phyloP scores from a whole-genome alignment of 2,113 vertebrate species.

The Cyprinodon variegatus region DNA sequence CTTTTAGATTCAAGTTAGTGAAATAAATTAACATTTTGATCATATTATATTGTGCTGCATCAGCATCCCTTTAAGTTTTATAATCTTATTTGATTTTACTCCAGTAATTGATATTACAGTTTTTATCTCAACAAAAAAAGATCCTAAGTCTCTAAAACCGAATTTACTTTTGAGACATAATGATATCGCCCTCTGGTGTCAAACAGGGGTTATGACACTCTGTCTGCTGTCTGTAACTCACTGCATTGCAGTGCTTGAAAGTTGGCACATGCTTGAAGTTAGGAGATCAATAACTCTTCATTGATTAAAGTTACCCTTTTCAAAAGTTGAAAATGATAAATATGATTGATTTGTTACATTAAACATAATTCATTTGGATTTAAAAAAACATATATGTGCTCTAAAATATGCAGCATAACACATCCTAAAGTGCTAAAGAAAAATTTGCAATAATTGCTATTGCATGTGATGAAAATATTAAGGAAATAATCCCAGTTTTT shows the following conservation, averaged over 20 bases:
- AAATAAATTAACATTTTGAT: no score
- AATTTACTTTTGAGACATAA: conserved; percentile 17
- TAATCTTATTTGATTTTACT: no score
- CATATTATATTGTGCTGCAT: no score
- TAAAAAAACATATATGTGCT: neutral
- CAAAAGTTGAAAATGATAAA: conserved; percentile 13
- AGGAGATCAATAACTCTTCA: conserved; percentile 26
- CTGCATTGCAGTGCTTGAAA: conserved; percentile 79
- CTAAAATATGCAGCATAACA: neutral
- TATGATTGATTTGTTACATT: neutral
- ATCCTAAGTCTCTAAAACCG: neutral
- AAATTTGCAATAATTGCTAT: conserved; percentile 49
- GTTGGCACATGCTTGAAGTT: conserved; percentile 34
- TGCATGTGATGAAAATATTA: conserved; percentile 47
- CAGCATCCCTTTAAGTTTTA: no score
- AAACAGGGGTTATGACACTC: conserved; percentile 23
- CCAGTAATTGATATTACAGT: neutral
- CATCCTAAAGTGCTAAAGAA: neutral
- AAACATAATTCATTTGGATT: neutral
- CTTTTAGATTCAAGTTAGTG: no score
- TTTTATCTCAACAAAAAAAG: neutral
- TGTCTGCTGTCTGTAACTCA: conserved; percentile 38
- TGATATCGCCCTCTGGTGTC: conserved; percentile 74
- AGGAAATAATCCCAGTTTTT: neutral
- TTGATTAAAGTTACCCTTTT: conserved; percentile 8